phyloP scores from a whole-genome alignment of 1,140 invertebrate genomes.

The Sycophila sp. region DNA sequence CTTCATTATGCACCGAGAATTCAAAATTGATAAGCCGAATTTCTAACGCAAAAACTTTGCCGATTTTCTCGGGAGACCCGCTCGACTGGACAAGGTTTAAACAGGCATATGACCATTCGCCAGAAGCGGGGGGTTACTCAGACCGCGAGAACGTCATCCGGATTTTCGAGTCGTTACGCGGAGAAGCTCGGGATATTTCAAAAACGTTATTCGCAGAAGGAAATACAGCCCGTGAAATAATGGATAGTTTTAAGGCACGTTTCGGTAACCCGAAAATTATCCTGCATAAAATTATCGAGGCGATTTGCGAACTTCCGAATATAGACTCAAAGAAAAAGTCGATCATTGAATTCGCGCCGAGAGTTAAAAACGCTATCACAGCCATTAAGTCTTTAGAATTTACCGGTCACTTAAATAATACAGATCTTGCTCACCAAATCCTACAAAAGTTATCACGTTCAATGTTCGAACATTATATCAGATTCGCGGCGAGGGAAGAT shows the following conservation, averaged over 20 bases:
- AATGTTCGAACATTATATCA: background rate
- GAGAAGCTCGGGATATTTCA: background rate
- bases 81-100: constrained; percentile 24
- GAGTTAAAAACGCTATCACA: background rate
- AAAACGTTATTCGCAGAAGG: background rate
- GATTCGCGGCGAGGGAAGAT: background rate
- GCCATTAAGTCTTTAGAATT: background rate
- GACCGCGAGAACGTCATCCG: constrained; percentile 13
- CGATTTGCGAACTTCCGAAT: constrained; percentile 1
- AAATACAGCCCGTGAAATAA: background rate
- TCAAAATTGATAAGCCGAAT: constrained; percentile 1
- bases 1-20: background rate
- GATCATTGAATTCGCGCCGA: background rate
- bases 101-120: constrained; percentile 9
- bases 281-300: background rate
- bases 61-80: constrained; percentile 13
- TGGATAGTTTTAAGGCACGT: background rate
- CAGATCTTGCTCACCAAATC: background rate
- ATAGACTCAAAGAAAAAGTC: background rate
- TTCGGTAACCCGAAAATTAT: background rate
- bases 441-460: background rate
- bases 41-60: constrained; percentile 5
- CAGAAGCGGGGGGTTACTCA: background rate
- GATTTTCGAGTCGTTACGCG: background rate
- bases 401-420: background rate